Evolutionary conservation across 2,888 invertebrate species (phyloP), one percentile per base, ranked within the genome.

Genomic region (Stegana nigrithorax): DNA sequence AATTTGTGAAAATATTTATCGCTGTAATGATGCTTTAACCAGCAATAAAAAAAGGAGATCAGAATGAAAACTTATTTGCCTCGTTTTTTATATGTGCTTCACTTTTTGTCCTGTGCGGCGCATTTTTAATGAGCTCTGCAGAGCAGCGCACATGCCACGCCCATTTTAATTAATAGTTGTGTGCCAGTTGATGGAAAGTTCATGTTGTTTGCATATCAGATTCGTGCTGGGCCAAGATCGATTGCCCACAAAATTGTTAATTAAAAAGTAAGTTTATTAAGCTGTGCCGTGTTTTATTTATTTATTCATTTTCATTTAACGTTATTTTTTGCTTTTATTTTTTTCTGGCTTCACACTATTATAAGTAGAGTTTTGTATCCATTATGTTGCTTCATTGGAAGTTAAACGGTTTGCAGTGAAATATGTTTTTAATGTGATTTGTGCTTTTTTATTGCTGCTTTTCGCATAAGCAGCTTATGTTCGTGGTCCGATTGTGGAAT

Each of bases 1-100:
- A 51, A 51, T 51, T 51, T 51, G 51, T 51, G 51, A 51, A 51
- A 51, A 51, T 51, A 51, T 51, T 51, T 51, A 51, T 51, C 26
- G 27, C 14, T 23, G 19, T 51, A 51, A 51, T 51, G 51, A 51
- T 29, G 51, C 51, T 27, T 65, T 63, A 73, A 39, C n/a, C n/a
- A n/a, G n/a, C n/a, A n/a, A 14, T 14, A 39, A 39, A 39, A 39
- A 8, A 39, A 39, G 10, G 14, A 10, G 17, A 12, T n/a, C 2
- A 32, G 32, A 32, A 32, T 23, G 21, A 47, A 51, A 51, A 10
- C 17, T 27, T 29, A 17, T 6, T 23, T 23, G 5, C 23, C n/a
- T 47, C 23, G 12, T 23, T 47, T 47, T 25, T 23, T 39, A 14
- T 39, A 14, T 39, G 39, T n/a, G 17, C 39, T 4, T n/a, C n/a